These are phyloP conservation scores for Pilophorus perplexus DNA, from an alignment of 2,888 invertebrate species.

Conservation along the genomic window DNA sequence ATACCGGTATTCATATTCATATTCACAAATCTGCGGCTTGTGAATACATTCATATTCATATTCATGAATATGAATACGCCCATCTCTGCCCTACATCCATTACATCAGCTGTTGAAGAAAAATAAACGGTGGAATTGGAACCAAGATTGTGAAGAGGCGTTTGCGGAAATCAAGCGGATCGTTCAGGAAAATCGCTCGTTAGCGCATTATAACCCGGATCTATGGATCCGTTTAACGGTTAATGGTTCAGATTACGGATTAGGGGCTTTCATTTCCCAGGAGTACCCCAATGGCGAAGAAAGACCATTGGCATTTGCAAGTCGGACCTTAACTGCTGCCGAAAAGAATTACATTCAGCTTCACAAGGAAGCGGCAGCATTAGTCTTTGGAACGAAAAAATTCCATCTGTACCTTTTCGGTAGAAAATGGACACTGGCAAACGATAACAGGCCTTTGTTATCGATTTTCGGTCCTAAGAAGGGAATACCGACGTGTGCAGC, in stretches of 20 bases:
- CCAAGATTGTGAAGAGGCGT: not conserved
- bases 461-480: no score
- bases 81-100: no score
- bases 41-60: no score
- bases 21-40: no score
- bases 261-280: not conserved
- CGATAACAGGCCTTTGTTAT: no score
- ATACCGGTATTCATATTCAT: no score
- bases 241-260: conserved; percentile 3
- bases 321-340: not conserved
- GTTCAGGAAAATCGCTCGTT: not conserved
- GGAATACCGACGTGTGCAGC: no score
- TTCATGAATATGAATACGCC: no score
- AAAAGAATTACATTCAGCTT: not conserved
- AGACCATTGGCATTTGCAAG: conserved; percentile 12
- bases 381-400: conserved; percentile 1
- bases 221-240: not conserved
- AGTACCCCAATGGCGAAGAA: not conserved
- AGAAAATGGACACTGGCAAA: no score
- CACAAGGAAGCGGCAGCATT: conserved; percentile 17
- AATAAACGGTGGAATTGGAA: not conserved
- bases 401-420: no score
- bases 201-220: conserved; percentile 10
- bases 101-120: conserved; percentile 2
- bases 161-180: not conserved